These are phyloP conservation scores for Antechinus stuartii DNA, from an alignment of 2,113 vertebrate species.

Conservation along the genomic window DNA sequence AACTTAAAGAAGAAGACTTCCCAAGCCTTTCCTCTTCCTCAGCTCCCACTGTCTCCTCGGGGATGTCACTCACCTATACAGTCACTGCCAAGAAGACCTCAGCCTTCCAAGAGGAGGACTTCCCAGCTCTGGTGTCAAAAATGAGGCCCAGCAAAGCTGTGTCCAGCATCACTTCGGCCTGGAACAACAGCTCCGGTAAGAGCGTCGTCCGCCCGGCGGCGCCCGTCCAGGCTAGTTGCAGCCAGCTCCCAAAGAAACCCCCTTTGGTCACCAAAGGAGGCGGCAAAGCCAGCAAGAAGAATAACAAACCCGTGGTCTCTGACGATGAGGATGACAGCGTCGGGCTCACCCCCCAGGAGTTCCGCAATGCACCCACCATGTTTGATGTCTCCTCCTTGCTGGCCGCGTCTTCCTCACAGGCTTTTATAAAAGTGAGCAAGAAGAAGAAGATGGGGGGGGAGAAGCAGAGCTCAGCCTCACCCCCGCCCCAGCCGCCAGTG, in stretches of 20 bases:
- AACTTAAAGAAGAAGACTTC: constrained; percentile 96
- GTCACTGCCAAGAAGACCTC: constrained; percentile 83
- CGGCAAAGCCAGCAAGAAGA: constrained; percentile 78
- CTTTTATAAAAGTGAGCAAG: constrained; percentile 87
- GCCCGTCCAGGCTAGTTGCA: constrained; percentile 66
- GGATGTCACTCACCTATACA: constrained; percentile 87
- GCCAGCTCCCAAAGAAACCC: constrained; percentile 87
- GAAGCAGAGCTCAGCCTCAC: constrained; percentile 66
- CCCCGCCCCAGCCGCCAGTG: background rate
- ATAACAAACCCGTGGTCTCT: constrained; percentile 73
- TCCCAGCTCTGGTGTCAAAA: constrained; percentile 94
- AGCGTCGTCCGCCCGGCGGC: constrained; percentile 78
- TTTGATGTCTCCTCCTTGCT: constrained; percentile 92
- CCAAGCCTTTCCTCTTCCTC: constrained; percentile 88
- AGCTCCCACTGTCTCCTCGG: constrained; percentile 51
- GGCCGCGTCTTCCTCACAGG: constrained; percentile 83
- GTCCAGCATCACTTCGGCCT: constrained; percentile 88
- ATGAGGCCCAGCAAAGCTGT: constrained; percentile 84
- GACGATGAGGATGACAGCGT: constrained; percentile 75
- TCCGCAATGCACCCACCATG: constrained; percentile 88
- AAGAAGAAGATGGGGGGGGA: constrained; percentile 91
- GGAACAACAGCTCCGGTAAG: constrained; percentile 87
- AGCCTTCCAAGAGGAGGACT: constrained; percentile 97
- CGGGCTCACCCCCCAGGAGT: constrained; percentile 87
- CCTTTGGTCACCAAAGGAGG: constrained; percentile 67